Evolutionary conservation across 2,888 invertebrate genomes (phyloP).

Genomic region (Neoscelio sp.): DNA sequence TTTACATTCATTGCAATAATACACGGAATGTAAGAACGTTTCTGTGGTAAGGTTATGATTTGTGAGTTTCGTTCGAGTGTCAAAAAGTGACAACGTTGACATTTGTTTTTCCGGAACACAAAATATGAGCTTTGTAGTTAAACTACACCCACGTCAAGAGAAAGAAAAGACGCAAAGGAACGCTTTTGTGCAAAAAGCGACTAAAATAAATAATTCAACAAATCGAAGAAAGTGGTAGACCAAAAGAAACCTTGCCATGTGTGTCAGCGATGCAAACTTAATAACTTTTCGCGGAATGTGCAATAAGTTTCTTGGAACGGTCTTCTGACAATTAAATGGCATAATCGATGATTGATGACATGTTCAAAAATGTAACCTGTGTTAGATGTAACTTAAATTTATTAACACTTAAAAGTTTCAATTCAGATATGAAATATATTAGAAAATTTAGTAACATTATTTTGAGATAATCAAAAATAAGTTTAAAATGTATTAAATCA

Average conservation of each 20-base stretch:
- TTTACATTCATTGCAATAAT: no score
- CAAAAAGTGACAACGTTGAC: background rate
- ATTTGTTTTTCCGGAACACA: background rate
- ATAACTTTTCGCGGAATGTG: constrained; percentile 21
- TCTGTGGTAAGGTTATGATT: no score
- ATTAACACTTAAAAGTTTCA: background rate
- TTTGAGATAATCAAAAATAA: no score
- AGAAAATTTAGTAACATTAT: no score
- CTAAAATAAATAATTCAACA: constrained; percentile 50
- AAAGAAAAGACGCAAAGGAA: background rate
- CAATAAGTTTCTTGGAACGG: constrained; percentile 1
- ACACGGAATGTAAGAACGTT: no score
- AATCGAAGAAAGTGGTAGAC: constrained; percentile 46
- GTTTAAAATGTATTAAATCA: no score
- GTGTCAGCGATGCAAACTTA: constrained; percentile 19
- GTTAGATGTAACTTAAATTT: background rate
- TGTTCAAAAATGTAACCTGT: no score
- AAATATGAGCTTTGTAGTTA: background rate
- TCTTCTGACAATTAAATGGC: constrained; percentile 27
- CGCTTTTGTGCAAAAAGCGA: constrained; percentile 5
- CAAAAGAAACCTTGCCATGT: constrained; percentile 30
- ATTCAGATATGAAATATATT: no score
- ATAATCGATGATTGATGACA: constrained; percentile 10
- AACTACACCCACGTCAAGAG: no score
- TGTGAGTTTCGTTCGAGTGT: no score